Evolutionary conservation across 2,113 vertebrate genomes (phyloP).

Genomic region (Hucho hucho): DNA sequence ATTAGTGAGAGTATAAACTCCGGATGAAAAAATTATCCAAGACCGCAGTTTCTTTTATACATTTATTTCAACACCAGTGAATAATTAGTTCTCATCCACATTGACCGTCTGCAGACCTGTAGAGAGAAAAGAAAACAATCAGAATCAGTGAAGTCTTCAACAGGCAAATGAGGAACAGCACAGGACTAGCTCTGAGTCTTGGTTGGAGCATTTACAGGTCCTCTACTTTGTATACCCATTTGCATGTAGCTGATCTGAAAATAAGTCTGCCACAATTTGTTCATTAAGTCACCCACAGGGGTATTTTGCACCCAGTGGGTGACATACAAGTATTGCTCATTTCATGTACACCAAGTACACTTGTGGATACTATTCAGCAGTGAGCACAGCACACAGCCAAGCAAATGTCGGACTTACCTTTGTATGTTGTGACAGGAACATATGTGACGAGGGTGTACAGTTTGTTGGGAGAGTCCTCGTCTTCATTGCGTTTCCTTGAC

Average conservation of each 20-base stretch:
- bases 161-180: neutral
- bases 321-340: no score
- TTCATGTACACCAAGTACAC: no score
- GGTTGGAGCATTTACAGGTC: neutral
- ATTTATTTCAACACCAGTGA: slow-evolving; percentile 51
- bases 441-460: slow-evolving; percentile 88
- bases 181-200: neutral
- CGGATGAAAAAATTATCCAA: slow-evolving; percentile 38
- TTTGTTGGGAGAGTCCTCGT: slow-evolving; percentile 90
- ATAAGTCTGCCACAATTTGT: neutral
- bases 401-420: slow-evolving; percentile 66
- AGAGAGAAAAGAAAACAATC: slow-evolving; percentile 36
- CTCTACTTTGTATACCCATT: neutral
- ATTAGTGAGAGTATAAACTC: no score
- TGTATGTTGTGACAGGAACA: slow-evolving; percentile 86
- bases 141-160: neutral
- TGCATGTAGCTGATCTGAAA: neutral
- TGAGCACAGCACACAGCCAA: no score
- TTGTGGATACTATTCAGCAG: no score
- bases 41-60: slow-evolving; percentile 16
- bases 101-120: slow-evolving; percentile 90
- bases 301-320: no score
- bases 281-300: no score
- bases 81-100: slow-evolving; percentile 86
- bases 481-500: slow-evolving; percentile 88